Evolutionary conservation across 2,888 invertebrate species (phyloP).

Genomic region (Polydrusus tereticollis): DNA sequence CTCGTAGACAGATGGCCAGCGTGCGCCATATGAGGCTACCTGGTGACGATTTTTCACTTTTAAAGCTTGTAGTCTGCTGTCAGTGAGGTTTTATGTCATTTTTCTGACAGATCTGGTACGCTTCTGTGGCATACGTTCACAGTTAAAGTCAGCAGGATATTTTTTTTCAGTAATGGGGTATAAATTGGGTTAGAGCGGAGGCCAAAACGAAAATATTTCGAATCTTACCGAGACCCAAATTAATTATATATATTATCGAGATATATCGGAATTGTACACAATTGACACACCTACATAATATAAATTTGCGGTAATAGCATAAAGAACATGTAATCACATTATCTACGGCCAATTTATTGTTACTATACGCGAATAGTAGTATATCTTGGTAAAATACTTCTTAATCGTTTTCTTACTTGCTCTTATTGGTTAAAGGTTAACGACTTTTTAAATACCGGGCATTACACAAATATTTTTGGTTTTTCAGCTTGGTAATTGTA

Average conservation of each 20-base stretch:
- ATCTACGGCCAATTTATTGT: slow-evolving; percentile 47
- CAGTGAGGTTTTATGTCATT: slow-evolving; percentile 39
- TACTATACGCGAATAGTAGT: slow-evolving; percentile 39
- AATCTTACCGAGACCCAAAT: not conserved
- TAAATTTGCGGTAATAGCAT: slow-evolving; percentile 44
- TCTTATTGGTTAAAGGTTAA: slow-evolving; percentile 31
- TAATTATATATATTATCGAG: slow-evolving; percentile 20
- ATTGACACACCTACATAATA: slow-evolving; percentile 45
- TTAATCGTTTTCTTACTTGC: slow-evolving; percentile 19
- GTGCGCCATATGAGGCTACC: slow-evolving; percentile 44
- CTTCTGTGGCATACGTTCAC: slow-evolving; percentile 3
- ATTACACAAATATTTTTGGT: not conserved
- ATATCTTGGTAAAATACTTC: slow-evolving; percentile 37
- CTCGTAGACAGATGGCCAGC: slow-evolving; percentile 39
- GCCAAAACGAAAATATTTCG: not conserved
- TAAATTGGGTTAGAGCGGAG: not conserved
- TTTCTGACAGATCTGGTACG: slow-evolving; percentile 38
- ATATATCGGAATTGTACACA: slow-evolving; percentile 40
- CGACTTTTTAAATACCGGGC: not conserved
- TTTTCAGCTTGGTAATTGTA: not conserved
- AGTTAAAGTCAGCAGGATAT: not conserved
- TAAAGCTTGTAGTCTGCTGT: slow-evolving; percentile 39
- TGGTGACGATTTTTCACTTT: slow-evolving; percentile 44
- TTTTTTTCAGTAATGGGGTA: not conserved
- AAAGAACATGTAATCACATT: slow-evolving; percentile 48